phyloP scores from a whole-genome alignment of 2,797 vertebrate genomes.

The Varecia variegata region DNA sequence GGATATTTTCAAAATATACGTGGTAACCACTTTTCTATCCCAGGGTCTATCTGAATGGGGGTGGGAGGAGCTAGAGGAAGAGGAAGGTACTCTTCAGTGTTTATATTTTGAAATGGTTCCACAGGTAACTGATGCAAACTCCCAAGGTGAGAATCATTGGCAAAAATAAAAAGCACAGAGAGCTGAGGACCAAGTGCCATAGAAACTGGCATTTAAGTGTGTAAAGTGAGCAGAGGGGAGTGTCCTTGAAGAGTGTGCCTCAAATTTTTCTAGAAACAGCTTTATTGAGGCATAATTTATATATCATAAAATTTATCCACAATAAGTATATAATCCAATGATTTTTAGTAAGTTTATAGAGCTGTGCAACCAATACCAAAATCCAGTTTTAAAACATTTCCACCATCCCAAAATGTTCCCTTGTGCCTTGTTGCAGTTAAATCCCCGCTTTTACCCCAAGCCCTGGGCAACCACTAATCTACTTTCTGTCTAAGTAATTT shows the following conservation, averaged over 20 bases:
- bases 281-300: not conserved
- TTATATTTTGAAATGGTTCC: not conserved
- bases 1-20: not conserved
- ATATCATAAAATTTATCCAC: not conserved
- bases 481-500: not conserved
- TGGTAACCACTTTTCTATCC: not conserved
- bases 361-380: not conserved
- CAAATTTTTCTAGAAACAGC: not conserved
- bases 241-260: not conserved
- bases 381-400: not conserved
- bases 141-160: not conserved
- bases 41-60: not conserved
- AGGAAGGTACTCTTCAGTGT: not conserved
- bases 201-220: not conserved
- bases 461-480: not conserved
- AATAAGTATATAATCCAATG: not conserved
- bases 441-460: not conserved
- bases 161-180: not conserved
- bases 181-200: not conserved
- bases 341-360: not conserved
- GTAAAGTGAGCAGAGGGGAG: not conserved
- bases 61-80: not conserved
- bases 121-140: not conserved
- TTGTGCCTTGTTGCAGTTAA: not conserved
- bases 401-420: not conserved